These are phyloP conservation scores for Cotesia chilonis DNA, from an alignment of 1,140 invertebrate species.

Conservation along the genomic window DNA sequence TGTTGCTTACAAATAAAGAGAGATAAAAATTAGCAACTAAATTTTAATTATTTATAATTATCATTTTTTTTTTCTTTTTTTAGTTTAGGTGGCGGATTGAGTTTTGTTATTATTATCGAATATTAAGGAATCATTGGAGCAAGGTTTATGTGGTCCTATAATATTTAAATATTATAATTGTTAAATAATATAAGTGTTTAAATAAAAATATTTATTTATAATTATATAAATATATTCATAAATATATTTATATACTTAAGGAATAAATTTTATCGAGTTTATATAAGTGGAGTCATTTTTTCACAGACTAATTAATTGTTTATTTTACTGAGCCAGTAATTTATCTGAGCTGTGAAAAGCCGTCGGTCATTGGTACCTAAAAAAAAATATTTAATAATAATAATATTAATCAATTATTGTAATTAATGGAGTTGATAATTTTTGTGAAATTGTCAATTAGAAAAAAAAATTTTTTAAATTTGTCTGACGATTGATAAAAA, in stretches of 20 bases:
- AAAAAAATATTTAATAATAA: slow-evolving; percentile 20
- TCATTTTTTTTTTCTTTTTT: slow-evolving; percentile 21
- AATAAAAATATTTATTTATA: slow-evolving; percentile 22
- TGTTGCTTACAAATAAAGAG: slow-evolving; percentile 60
- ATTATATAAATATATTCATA: slow-evolving; percentile 35
- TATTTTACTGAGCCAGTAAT: slow-evolving; percentile 60
- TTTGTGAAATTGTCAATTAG: background rate
- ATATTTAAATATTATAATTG: slow-evolving; percentile 45
- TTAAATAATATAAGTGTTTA: slow-evolving; percentile 19
- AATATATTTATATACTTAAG: slow-evolving; percentile 21
- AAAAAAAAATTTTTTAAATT: background rate
- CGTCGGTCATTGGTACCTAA: slow-evolving; percentile 21
- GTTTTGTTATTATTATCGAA: slow-evolving; percentile 17
- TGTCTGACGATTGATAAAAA: no score
- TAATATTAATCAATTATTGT: slow-evolving; percentile 9
- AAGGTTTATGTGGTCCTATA: slow-evolving; percentile 66
- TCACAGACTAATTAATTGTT: slow-evolving; percentile 55
- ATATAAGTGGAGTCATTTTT: slow-evolving; percentile 46
- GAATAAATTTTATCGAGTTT: slow-evolving; percentile 1
- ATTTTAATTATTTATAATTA: slow-evolving; percentile 52
- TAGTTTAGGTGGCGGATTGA: slow-evolving; percentile 28
- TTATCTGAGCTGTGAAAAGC: slow-evolving; percentile 65
- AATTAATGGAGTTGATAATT: background rate
- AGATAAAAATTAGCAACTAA: slow-evolving; percentile 59
- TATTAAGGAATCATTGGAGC: slow-evolving; percentile 58